These are phyloP conservation scores for Heliconius hortense DNA, from an alignment of 2,888 invertebrate species.

Conservation along the genomic window DNA sequence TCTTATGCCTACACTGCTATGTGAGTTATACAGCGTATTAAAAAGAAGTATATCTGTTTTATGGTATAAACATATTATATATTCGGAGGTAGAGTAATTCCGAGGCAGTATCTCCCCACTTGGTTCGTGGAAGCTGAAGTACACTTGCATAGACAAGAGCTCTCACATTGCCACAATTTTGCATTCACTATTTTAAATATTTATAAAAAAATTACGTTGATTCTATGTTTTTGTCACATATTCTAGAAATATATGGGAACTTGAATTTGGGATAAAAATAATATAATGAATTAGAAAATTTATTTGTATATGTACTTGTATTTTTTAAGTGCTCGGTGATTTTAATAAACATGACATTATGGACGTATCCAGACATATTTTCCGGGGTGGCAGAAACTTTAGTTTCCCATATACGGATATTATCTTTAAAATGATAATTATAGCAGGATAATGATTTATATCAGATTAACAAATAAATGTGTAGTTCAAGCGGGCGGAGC, in stretches of 20 bases:
- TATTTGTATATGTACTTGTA: too few species aligned
- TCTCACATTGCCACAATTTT: slow-evolving; percentile 28
- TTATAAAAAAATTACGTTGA: slow-evolving; percentile 15
- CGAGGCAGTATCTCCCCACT: slow-evolving; percentile 22
- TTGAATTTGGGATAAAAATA: too few species aligned
- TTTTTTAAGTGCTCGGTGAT: background rate
- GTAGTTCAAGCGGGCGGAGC: too few species aligned
- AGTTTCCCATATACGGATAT: too few species aligned
- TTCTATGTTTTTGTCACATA: background rate
- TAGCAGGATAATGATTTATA: too few species aligned
- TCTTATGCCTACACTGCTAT: background rate
- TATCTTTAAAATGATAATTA: too few species aligned
- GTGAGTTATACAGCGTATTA: background rate
- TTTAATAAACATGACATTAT: background rate
- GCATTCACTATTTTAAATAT: slow-evolving; percentile 26
- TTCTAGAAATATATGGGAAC: background rate
- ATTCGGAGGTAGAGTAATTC: background rate
- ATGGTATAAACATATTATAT: background rate
- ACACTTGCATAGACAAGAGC: slow-evolving; percentile 9
- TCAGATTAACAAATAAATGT: too few species aligned
- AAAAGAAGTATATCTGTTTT: background rate
- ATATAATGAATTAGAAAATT: too few species aligned
- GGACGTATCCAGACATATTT: background rate
- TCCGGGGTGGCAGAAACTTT: background rate
- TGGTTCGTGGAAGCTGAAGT: slow-evolving; percentile 17